These are phyloP conservation scores for Polypedilum pembai DNA, from an alignment of 1,140 invertebrate genomes.

Conservation along the genomic window DNA sequence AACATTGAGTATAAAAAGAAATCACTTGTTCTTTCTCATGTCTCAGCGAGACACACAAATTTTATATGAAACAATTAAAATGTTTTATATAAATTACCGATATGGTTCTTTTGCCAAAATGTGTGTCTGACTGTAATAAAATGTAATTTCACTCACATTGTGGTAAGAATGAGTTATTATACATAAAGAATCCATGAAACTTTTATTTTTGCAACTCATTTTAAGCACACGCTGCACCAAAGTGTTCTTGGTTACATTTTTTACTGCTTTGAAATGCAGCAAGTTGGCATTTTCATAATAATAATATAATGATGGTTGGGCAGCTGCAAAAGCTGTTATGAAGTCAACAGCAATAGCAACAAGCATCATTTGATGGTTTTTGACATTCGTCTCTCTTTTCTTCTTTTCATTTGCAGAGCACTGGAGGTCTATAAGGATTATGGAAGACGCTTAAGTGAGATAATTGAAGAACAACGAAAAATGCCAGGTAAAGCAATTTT, in stretches of 20 bases:
- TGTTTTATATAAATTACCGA: too few species aligned
- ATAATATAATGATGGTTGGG: not conserved
- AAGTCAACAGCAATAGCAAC: not conserved
- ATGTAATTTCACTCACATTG: not conserved
- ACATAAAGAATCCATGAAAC: not conserved
- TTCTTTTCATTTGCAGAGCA: constrained; percentile 49
- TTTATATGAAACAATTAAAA: too few species aligned
- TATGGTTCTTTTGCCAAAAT: too few species aligned
- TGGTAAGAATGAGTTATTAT: not conserved
- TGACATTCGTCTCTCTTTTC: not conserved
- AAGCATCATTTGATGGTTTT: not conserved
- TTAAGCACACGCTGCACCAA: not conserved
- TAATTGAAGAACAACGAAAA: constrained; percentile 61
- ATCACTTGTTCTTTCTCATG: not conserved
- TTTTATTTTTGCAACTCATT: not conserved
- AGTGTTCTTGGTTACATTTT: not conserved
- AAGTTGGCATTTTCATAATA: not conserved
- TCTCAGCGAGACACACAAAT: not conserved
- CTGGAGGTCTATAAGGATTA: constrained; percentile 62
- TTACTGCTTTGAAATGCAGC: not conserved
- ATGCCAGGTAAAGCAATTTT: constrained; percentile 45
- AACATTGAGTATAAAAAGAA: not conserved
- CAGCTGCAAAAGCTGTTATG: not conserved
- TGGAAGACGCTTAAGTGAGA: constrained; percentile 59
- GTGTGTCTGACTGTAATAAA: too few species aligned